These are phyloP conservation scores for Labia minor DNA, from an alignment of 2,888 invertebrate genomes.

Conservation along the genomic window DNA sequence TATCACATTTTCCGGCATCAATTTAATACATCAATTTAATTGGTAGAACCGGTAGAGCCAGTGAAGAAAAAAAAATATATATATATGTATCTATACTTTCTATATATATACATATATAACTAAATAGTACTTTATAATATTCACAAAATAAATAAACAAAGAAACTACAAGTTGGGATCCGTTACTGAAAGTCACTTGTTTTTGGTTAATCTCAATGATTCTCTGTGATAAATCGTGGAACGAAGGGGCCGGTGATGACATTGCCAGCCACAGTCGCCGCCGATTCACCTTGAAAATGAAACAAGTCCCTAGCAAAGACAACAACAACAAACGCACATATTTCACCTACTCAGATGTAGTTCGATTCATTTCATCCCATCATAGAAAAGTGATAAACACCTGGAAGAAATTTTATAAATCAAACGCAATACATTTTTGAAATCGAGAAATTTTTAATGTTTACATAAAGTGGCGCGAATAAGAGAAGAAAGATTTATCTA, in stretches of 20 bases:
- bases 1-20: conserved; percentile 13
- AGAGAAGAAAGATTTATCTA: no score
- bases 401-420: no score
- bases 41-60: conserved; percentile 7
- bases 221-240: background rate
- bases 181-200: background rate
- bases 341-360: background rate
- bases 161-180: background rate
- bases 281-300: conserved; percentile 2
- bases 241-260: background rate
- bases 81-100: no score
- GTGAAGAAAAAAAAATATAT: background rate
- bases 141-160: conserved; percentile 3
- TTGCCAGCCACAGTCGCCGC: background rate
- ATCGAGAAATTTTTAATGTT: no score
- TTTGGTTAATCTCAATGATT: background rate
- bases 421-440: no score
- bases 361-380: no score
- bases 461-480: no score
- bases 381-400: no score
- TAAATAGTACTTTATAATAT: no score
- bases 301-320: background rate
- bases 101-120: no score
- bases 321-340: background rate
- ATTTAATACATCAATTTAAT: conserved; percentile 13